A percentile compares a stretch with the other conserved stretches of the same genome.
These are phyloP conservation scores for Paedocypris micromegethes DNA, from an alignment of 2,797 vertebrate genomes.

Conservation along the genomic window DNA sequence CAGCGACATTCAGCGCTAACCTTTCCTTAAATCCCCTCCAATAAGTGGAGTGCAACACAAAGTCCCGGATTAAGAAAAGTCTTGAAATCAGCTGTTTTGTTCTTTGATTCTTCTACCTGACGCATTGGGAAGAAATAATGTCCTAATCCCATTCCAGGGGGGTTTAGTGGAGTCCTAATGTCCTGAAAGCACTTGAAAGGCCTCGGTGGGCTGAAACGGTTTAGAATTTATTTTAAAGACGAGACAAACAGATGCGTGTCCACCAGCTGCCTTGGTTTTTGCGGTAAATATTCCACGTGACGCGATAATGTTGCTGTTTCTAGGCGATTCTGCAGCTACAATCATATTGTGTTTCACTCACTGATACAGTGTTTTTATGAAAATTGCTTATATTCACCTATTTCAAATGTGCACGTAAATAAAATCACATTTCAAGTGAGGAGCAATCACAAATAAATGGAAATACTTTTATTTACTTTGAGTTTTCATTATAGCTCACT, in stretches of 20 bases:
- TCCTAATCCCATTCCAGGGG: constrained; percentile 7
- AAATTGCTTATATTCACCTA: too few species aligned
- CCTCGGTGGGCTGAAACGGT: constrained; percentile 10
- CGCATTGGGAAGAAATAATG: constrained; percentile 7
- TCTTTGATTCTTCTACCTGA: constrained; percentile 4
- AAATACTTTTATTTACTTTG: too few species aligned
- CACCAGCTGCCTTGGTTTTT: too few species aligned
- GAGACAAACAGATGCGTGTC: not conserved
- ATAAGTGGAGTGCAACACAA: constrained; percentile 24
- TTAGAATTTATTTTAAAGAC: constrained; percentile 6
- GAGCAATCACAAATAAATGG: too few species aligned
- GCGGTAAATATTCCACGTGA: too few species aligned
- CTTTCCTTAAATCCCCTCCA: constrained; percentile 31
- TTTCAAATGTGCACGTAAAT: too few species aligned
- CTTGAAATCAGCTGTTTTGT: constrained; percentile 1
- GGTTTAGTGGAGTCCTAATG: constrained; percentile 5
- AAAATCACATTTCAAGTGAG: too few species aligned
- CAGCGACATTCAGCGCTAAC: constrained; percentile 9
- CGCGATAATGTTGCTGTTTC: too few species aligned
- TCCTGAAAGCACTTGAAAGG: constrained; percentile 18
- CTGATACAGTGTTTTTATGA: too few species aligned
- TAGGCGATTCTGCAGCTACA: too few species aligned
- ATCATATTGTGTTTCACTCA: too few species aligned
- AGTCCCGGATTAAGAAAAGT: constrained; percentile 12
- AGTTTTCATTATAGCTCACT: too few species aligned